Base-by-base conservation (phyloP, 2,888 invertebrate genomes). In the Byasa hedistus region DNA sequence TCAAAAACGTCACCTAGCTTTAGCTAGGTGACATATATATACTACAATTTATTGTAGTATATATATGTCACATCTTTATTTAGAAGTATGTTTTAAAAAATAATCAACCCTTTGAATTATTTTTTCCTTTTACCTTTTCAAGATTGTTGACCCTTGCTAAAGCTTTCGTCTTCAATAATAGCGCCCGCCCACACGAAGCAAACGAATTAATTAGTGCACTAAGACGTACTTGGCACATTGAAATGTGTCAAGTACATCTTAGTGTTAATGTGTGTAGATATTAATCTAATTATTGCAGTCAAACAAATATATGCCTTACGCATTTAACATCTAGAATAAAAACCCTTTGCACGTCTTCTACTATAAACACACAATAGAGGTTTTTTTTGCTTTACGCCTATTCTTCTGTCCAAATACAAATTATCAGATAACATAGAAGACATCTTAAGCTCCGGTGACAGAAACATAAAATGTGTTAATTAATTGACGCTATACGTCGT, bases 321-420 rank as follows among this genome's bases (percentile, higher is more conserved):
- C 23, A 10, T 22, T 21, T 54, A 22, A 54, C 3, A 22, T 21
- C 12, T 54, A 54, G 22, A 22, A 22, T 3, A 0, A 54, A 54
- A 22, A 10, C 12, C 22, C 23, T 22, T 54, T 22, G 22, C 10
- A 22, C 1, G 52, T 12, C 12, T 23, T 7, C 22, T 22, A 54
- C 52, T 54, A 10, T 21, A 12, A 54, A 22, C 12, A 54, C 22
- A 54, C 22, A 54, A 54, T 54, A 8, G 52, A 52, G 3, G 39
- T 55, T 57, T 57, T n/a, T n/a, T 63, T 63, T 36, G 61, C 61
- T 51, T 61, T 23, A 54, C 36, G 36, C 36, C 61, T 54, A 61
- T 61, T 54, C 61, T 52, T 19, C 27, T 61, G 61, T 61, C 61
- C 17, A 19, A 23, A 51, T 54, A 61, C 61, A 23, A 61, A 54